Evolutionary conservation across 2,888 invertebrate species (phyloP), one percentile per base, ranked within the genome.

Genomic region (Heteropelma amictum): DNA sequence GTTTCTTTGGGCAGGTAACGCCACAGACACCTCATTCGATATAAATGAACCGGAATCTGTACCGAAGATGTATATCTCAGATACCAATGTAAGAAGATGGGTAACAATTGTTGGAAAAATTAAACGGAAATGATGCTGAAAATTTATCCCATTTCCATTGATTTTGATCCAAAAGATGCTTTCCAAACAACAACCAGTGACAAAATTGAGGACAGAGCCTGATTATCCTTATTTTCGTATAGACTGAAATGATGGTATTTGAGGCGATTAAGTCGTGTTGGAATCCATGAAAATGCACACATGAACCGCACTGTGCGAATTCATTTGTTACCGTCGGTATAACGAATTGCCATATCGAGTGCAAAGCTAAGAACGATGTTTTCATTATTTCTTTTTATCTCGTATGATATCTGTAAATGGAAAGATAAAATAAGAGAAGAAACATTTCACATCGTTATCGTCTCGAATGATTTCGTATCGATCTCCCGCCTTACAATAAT

Each of bases 401-500:
- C 8, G 42, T 21, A 23, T 33, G 53, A 60, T 17, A 26, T 42
- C 21, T 38, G 12, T 30, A 30, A 71, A 49, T 28, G 26, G 54
- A 21, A 47, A 21, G 12, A 17, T 19, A 21, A 53, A 30, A 69
- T 42, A 47, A 38, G n/a, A 58, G 64, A 54, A 47, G 35, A 70
- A 64, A 65, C 53, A 63, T 63, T n/a, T 56, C 23, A 56, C 30
- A 54, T 64, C 71, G 63, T 71, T 60, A 67, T 53, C 53, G 45
- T 60, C 65, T 28, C 35, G 60, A 54, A 21, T 33, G 54, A 63
- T 63, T 23, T 23, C 35, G 56, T 30, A 58, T 75, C 40, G 75
- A 67, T 71, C 28, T 51, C 63, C 14, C 56, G 10, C 28, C 21
- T 56, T 10, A 12, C 23, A 45, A 33, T 51, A n/a, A 5, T 3